Percentiles rank a stretch among this genome's conserved stretches.
phyloP scores from a whole-genome alignment of 2,113 vertebrate genomes.

The Platycercus adscitus region DNA sequence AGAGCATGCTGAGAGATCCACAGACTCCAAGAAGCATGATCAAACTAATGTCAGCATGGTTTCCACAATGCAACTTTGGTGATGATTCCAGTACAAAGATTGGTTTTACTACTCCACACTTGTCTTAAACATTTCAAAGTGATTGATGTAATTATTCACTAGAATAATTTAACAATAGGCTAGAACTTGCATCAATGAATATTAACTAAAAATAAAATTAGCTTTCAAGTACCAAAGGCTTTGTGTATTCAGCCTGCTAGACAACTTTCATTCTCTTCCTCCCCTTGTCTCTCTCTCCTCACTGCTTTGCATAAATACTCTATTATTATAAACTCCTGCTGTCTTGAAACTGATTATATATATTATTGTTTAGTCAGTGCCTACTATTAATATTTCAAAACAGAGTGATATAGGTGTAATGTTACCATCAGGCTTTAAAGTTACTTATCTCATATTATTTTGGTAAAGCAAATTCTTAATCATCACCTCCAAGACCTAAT shows the following conservation, averaged over 20 bases:
- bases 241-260: slow-evolving; percentile 20
- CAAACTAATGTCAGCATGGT: not conserved
- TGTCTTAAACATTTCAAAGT: slow-evolving; percentile 27
- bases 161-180: slow-evolving; percentile 14
- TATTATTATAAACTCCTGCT: slow-evolving; percentile 45
- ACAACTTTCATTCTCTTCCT: slow-evolving; percentile 15
- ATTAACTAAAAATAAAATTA: slow-evolving; percentile 48
- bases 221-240: slow-evolving; percentile 41
- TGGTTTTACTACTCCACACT: slow-evolving; percentile 1
- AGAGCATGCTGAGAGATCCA: not conserved
- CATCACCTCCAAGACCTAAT: not conserved
- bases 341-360: slow-evolving; percentile 48
- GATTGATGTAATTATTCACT: slow-evolving; percentile 16
- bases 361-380: slow-evolving; percentile 4
- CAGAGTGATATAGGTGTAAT: not conserved
- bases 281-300: not conserved
- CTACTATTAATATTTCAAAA: not conserved
- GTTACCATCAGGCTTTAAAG: not conserved
- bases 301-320: slow-evolving; percentile 63
- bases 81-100: not conserved
- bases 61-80: not conserved
- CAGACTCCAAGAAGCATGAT: not conserved
- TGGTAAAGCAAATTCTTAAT: not conserved
- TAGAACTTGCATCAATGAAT: slow-evolving; percentile 19
- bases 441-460: not conserved